Evolutionary conservation across 1,140 invertebrate genomes (phyloP), one percentile per base, ranked within the genome.

Genomic region (Rhagoletis pomonella): DNA sequence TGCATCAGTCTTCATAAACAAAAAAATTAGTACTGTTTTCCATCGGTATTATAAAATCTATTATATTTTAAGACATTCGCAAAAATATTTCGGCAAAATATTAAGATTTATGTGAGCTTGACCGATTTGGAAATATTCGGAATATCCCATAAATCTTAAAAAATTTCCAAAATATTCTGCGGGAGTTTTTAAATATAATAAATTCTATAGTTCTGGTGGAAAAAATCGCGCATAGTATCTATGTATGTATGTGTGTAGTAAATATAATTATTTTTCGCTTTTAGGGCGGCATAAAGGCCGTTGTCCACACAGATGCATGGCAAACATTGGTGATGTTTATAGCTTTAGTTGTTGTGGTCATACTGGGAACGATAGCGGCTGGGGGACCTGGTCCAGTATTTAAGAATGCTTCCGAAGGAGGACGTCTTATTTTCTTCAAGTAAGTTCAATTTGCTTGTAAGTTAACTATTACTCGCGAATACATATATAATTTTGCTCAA

Each of bases 251-350:
- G 60, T 17, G 9, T 42, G 19, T 12, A 73, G 1, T 29, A 73
- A 64, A 55, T 2, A 7, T 55, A 10, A 86, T 50, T 2, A 81
- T 81, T 81, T 29, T 55, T 9, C 9, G 62, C 88, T 91, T 93
- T 69, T 87, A 95, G 95, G 95, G 96, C 88, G 96, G 96, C 62
- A 94, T 97, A 47, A 95, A 95, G 91, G 97, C 97, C 5, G 97
- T 98, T 3, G 95, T 98, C 67, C 97, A 96, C 95, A 97, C 97
- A 3, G 97, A 98, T 91, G 96, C 96, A 1, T 95, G 97, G 91
- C 97, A 98, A 93, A 95, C 96, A 0, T 93, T 95, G n/a, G 94
- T 98, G 1, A 98, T 98, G 96, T 95, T 97, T 69, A 93, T 95
- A 0, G 96, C 96, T 0, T 95, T 96, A 29, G 64, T 97, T 10